Evolutionary conservation across 2,888 invertebrate species (phyloP).

Genomic region (Cybosia mesomella): DNA sequence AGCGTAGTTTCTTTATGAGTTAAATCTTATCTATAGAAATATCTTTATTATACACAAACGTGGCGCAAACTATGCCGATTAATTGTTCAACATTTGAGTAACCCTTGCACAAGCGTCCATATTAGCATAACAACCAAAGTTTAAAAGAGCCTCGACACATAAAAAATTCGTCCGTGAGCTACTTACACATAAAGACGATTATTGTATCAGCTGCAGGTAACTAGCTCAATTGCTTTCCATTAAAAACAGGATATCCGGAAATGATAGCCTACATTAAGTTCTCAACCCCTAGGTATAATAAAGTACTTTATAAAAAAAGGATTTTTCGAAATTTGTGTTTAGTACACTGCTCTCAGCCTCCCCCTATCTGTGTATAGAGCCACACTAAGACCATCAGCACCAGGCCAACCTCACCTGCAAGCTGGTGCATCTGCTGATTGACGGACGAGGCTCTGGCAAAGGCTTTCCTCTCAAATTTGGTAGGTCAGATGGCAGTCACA

Average conservation of each 20-base stretch:
- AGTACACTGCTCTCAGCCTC: no score
- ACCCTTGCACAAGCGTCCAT: background rate
- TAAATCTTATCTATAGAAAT: background rate
- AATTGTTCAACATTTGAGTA: background rate
- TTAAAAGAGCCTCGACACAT: background rate
- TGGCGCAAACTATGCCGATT: background rate
- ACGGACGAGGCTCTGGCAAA: no score
- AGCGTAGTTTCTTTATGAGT: background rate
- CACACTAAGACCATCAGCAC: no score
- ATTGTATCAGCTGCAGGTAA: background rate
- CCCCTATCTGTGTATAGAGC: no score
- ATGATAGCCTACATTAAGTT: background rate
- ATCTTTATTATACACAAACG: slow-evolving; percentile 1
- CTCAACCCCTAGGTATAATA: no score
- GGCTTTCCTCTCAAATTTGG: no score
- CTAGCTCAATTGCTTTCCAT: background rate
- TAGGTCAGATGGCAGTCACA: no score
- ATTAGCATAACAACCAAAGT: background rate
- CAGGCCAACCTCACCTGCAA: no score
- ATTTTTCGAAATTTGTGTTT: no score
- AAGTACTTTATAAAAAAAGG: no score
- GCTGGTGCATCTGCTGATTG: no score
- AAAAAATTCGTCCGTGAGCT: background rate
- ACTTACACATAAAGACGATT: background rate
- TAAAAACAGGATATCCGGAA: background rate